phyloP scores from a whole-genome alignment of 2,888 invertebrate genomes.

The Aphodius granarius region DNA sequence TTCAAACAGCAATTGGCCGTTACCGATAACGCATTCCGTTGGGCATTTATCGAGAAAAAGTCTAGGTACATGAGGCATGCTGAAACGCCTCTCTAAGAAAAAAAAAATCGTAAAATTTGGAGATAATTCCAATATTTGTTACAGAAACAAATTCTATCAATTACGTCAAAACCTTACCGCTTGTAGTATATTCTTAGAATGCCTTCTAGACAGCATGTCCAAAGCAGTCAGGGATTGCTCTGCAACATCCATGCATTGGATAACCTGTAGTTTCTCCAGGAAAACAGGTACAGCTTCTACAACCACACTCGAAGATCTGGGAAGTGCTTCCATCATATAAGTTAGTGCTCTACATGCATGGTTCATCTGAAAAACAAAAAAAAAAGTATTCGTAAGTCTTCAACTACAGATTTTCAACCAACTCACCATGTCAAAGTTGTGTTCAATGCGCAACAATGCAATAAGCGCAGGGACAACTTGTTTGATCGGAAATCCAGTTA shows the following conservation, averaged over 20 bases:
- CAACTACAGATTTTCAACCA: too few relatives aligned
- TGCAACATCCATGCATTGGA: conserved; percentile 99
- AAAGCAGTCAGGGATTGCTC: conserved; percentile 97
- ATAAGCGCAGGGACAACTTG: conserved; percentile 96
- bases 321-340: conserved; percentile 98
- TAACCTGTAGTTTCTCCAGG: conserved; percentile 94
- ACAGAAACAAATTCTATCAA: background rate
- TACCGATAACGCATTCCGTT: conserved; percentile 93
- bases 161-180: conserved; percentile 65
- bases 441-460: conserved; percentile 90
- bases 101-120: background rate
- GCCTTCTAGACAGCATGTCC: conserved; percentile 94
- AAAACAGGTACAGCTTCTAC: conserved; percentile 97
- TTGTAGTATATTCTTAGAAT: conserved; percentile 94
- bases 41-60: conserved; percentile 98
- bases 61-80: conserved; percentile 96
- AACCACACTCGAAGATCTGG: conserved; percentile 93
- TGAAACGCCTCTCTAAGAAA: conserved; percentile 84
- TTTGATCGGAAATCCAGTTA: conserved; percentile 97
- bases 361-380: conserved; percentile 73
- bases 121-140: background rate
- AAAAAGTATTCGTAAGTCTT: too few relatives aligned
- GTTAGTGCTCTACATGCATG: conserved; percentile 97
- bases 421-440: conserved; percentile 95
- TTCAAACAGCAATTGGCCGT: conserved; percentile 98